Evolutionary conservation across 2,797 vertebrate genomes (phyloP).

Genomic region (Girardinus metallicus): DNA sequence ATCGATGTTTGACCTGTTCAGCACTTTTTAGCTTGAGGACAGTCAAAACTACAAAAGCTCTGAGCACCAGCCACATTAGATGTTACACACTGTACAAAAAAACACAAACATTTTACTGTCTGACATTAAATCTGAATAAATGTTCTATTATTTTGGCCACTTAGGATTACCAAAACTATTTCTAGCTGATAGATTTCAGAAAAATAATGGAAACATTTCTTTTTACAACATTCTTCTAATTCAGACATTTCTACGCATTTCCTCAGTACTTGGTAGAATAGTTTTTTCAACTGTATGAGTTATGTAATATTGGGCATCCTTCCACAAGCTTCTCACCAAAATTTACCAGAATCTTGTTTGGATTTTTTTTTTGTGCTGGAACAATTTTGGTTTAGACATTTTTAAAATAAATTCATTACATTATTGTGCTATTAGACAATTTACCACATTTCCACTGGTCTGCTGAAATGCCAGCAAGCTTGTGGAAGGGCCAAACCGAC

Average conservation of each 20-base stretch:
- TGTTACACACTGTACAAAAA: background rate
- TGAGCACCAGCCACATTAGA: background rate
- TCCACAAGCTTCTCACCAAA: background rate
- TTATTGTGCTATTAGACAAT: background rate
- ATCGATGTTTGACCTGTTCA: conserved; percentile 1
- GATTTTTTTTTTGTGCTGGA: background rate
- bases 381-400: background rate
- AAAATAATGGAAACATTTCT: background rate
- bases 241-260: background rate
- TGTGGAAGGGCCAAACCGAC: background rate
- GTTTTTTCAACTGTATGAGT: background rate
- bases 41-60: conserved; percentile 18
- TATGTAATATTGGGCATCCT: background rate
- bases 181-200: background rate
- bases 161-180: background rate
- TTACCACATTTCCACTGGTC: background rate
- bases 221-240: background rate
- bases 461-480: background rate
- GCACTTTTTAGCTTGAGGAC: conserved; percentile 33
- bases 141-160: background rate
- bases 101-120: background rate
- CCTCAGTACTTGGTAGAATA: background rate
- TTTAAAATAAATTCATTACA: background rate
- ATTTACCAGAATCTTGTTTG: background rate
- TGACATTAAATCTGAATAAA: background rate